phyloP scores from a whole-genome alignment of 2,113 vertebrate species.

The Gambusia affinis region DNA sequence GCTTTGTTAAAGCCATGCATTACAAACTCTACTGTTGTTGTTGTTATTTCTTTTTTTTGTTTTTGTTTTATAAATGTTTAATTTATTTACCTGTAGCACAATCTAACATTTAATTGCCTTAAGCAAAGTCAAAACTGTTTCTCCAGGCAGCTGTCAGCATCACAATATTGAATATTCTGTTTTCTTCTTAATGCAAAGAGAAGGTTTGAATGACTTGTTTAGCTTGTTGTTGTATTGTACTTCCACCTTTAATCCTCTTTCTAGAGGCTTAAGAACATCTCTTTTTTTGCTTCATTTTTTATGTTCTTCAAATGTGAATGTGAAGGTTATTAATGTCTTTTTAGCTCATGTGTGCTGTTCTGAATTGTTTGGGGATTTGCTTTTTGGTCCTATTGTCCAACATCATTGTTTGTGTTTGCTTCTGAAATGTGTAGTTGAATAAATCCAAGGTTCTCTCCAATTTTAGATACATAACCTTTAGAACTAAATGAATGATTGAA shows the following conservation, averaged over 20 bases:
- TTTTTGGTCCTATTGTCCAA: slow-evolving; percentile 10
- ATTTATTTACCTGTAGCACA: background rate
- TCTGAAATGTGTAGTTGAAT: slow-evolving; percentile 1
- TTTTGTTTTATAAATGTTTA: slow-evolving; percentile 26
- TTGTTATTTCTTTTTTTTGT: background rate
- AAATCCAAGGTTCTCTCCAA: slow-evolving; percentile 6
- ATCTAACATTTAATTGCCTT: background rate
- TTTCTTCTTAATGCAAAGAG: background rate
- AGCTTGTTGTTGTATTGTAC: background rate
- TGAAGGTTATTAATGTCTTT: background rate
- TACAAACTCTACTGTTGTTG: background rate
- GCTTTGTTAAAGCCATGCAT: slow-evolving; percentile 22
- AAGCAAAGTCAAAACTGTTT: background rate
- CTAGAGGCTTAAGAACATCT: background rate
- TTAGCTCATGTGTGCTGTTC: background rate
- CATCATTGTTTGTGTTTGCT: slow-evolving; percentile 1
- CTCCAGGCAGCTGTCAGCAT: background rate
- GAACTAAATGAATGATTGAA: background rate
- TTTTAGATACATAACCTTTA: background rate
- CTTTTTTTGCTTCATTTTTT: background rate
- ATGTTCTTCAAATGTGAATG: background rate
- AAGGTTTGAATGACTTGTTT: background rate
- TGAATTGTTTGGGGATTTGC: slow-evolving; percentile 7
- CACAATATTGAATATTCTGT: background rate
- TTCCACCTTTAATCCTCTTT: background rate